A percentile compares a stretch with the other conserved stretches of the same genome.
These are phyloP conservation scores for Psettodes erumei DNA, from an alignment of 2,113 vertebrate genomes.

Conservation along the genomic window DNA sequence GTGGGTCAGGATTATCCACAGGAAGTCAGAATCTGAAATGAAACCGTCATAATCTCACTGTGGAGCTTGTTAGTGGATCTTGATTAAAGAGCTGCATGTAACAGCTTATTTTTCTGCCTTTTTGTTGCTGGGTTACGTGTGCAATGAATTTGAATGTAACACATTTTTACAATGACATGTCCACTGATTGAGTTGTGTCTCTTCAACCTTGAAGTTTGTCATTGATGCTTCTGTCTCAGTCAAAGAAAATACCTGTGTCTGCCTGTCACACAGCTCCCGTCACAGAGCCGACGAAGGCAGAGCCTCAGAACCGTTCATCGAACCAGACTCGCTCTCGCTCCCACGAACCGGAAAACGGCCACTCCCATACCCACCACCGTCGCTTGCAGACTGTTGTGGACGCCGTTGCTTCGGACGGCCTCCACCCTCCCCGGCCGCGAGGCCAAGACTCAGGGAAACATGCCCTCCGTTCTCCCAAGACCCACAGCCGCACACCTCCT, in stretches of 20 bases:
- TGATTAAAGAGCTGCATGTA: conserved; percentile 3
- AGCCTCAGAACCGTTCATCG: conserved; percentile 84
- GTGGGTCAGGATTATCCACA: conserved; percentile 29
- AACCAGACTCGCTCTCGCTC: conserved; percentile 94
- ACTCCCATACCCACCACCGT: conserved; percentile 87
- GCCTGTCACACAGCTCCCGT: conserved; percentile 56
- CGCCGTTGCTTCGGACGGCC: conserved; percentile 63
- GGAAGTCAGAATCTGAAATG: conserved; percentile 11
- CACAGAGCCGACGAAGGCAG: conserved; percentile 84
- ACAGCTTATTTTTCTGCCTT: background rate
- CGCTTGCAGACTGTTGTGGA: conserved; percentile 85
- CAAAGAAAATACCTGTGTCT: conserved; percentile 12
- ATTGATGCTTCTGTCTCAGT: background rate
- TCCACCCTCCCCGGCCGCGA: conserved; percentile 81
- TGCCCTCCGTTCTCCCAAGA: conserved; percentile 91
- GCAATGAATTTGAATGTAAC: background rate
- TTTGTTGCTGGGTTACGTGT: background rate
- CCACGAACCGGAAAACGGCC: conserved; percentile 93
- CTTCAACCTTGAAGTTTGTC: conserved; percentile 2
- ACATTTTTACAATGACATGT: background rate
- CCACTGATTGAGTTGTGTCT: background rate
- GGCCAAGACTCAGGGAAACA: conserved; percentile 89
- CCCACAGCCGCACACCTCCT: conserved; percentile 83
- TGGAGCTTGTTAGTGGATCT: conserved; percentile 13
- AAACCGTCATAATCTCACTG: conserved; percentile 9